Percentiles rank a stretch among this genome's conserved stretches.
Conservation (phyloP, 2,888 invertebrate genomes). For the Mimas tiliae region DNA sequence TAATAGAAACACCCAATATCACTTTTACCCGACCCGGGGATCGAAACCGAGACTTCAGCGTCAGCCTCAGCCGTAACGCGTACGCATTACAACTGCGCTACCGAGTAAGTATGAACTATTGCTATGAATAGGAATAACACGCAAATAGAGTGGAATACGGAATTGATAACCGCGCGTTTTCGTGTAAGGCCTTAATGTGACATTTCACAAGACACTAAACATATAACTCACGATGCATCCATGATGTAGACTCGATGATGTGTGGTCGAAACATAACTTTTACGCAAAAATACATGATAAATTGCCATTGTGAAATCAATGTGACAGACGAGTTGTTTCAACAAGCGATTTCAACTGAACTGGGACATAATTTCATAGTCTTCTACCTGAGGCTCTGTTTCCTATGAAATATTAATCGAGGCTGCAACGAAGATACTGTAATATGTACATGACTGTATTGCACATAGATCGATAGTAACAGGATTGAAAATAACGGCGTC, state of each 20-base stretch:
- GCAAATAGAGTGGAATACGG: too few species aligned
- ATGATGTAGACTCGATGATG: not conserved
- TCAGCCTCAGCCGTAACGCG: too few species aligned
- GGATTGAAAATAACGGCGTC: not conserved
- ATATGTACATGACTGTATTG: not conserved
- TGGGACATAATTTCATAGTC: not conserved
- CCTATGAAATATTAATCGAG: constrained; percentile 7
- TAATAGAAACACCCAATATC: too few species aligned
- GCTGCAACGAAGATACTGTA: not conserved
- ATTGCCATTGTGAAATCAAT: not conserved
- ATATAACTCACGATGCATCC: not conserved
- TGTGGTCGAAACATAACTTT: not conserved
- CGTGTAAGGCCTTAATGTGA: too few species aligned
- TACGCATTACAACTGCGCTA: too few species aligned
- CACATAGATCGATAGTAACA: not conserved
- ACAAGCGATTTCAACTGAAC: not conserved
- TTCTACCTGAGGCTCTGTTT: not conserved
- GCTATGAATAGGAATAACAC: too few species aligned
- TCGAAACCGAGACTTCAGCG: too few species aligned
- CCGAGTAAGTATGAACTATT: too few species aligned
- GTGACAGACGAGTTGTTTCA: not conserved
- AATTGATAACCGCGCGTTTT: too few species aligned
- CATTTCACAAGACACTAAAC: too few species aligned
- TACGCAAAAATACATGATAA: not conserved
- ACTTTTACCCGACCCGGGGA: too few species aligned